Percentiles rank a stretch among this genome's conserved stretches.
phyloP scores from a whole-genome alignment of 2,888 invertebrate species.

The Ecdyonurus torrentis region DNA sequence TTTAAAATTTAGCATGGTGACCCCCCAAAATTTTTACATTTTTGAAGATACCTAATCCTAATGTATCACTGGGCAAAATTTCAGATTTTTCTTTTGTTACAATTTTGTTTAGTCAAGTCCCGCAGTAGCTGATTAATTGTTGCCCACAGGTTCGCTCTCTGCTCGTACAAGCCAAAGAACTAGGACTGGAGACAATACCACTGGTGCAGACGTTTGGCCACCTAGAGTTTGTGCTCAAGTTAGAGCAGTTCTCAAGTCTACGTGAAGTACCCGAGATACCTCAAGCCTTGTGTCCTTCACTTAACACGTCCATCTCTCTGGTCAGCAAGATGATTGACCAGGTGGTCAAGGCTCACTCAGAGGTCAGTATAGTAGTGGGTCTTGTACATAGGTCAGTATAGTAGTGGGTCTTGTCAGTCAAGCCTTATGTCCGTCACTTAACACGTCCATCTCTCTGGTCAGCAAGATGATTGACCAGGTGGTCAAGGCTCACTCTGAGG shows the following conservation, averaged over 20 bases:
- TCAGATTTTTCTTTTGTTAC: no score
- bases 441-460: slow-evolving; percentile 40
- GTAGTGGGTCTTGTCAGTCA: no score
- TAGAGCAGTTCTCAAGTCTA: slow-evolving; percentile 39
- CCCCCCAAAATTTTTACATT: no score
- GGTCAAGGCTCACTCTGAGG: slow-evolving; percentile 20
- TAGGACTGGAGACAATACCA: slow-evolving; percentile 50
- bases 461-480: slow-evolving; percentile 50
- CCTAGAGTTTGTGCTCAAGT: slow-evolving; percentile 53
- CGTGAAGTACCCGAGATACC: slow-evolving; percentile 49
- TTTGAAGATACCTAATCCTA: no score
- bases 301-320: slow-evolving; percentile 39
- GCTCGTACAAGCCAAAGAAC: slow-evolving; percentile 34
- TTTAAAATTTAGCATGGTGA: no score
- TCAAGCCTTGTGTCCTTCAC: slow-evolving; percentile 54
- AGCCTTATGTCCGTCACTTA: slow-evolving; percentile 52
- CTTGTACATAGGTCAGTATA: no score
- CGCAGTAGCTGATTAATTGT: no score
- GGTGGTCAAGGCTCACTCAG: slow-evolving; percentile 23
- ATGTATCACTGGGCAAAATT: no score
- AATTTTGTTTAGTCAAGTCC: no score
- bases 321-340: slow-evolving; percentile 53
- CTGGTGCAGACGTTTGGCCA: slow-evolving; percentile 64
- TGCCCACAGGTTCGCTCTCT: slow-evolving; percentile 17
- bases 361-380: slow-evolving; percentile 6